phyloP scores from a whole-genome alignment of 2,797 vertebrate genomes.

The Liasis olivaceus region DNA sequence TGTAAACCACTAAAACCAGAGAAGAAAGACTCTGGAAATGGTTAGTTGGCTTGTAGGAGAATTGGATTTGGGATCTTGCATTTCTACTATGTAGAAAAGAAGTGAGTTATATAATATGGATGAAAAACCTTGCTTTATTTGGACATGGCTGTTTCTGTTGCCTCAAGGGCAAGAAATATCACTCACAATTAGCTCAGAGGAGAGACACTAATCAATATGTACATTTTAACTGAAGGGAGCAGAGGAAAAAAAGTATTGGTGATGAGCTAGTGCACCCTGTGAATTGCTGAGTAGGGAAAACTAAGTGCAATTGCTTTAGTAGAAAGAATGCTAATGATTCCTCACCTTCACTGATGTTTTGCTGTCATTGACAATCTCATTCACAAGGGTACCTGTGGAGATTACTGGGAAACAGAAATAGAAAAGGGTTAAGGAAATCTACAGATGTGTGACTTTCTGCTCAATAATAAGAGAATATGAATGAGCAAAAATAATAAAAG shows the following conservation, averaged over 20 bases:
- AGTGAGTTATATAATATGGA: not conserved
- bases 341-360: conserved; percentile 73
- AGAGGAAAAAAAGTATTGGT: not conserved
- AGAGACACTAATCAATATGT: not conserved
- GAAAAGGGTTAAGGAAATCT: conserved; percentile 43
- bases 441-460: not conserved
- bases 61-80: not conserved
- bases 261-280: not conserved
- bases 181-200: not conserved
- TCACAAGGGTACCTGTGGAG: conserved; percentile 57
- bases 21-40: not conserved
- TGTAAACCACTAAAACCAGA: not conserved
- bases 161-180: not conserved
- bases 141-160: not conserved
- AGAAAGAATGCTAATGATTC: not conserved
- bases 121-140: not conserved
- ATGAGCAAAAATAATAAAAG: conserved; percentile 24
- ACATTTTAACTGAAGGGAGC: not conserved
- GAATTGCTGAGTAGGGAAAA: not conserved
- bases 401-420: conserved; percentile 18
- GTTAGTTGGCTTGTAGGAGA: not conserved
- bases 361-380: conserved; percentile 66
- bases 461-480: conserved; percentile 6
- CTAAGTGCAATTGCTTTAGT: not conserved
- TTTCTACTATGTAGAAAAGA: not conserved